Conservation (phyloP, 92 coral and sea anemone genomes). For the Palythoa caribaeorum region DNA sequence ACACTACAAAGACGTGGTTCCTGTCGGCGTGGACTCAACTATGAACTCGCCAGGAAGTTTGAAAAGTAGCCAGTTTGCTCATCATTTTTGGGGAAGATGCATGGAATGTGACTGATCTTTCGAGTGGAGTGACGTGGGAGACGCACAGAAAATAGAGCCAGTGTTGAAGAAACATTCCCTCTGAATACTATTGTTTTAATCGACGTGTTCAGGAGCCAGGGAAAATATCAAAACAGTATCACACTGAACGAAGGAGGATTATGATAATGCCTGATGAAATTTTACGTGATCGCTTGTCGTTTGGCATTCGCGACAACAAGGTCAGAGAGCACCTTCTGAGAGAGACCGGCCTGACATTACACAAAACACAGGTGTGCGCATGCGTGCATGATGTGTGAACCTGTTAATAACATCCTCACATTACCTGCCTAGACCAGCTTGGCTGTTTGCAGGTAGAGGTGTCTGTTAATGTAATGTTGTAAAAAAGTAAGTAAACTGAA, state of each 20-base stretch:
- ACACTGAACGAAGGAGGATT: constrained; percentile 6
- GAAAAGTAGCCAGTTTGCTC: background rate
- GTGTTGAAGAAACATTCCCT: constrained; percentile 29
- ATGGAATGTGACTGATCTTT: background rate
- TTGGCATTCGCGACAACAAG: constrained; percentile 42
- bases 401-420: too few species aligned
- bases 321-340: constrained; percentile 62
- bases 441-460: too few species aligned
- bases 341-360: constrained; percentile 34
- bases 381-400: too few species aligned
- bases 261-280: constrained; percentile 16
- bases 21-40: constrained; percentile 1
- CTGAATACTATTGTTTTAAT: constrained; percentile 4
- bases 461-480: too few species aligned
- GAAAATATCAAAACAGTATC: constrained; percentile 12
- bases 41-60: background rate
- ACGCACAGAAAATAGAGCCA: background rate
- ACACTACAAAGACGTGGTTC: background rate
- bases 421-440: too few species aligned
- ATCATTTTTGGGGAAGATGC: constrained; percentile 11
- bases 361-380: too few species aligned
- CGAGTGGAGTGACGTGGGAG: background rate
- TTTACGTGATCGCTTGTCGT: background rate
- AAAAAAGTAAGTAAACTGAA: too few species aligned
- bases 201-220: constrained; percentile 9